Percentiles rank a stretch among this genome's conserved stretches.
Conservation (phyloP, 2,113 vertebrate genomes). For the Emydocephalus ijimae region DNA sequence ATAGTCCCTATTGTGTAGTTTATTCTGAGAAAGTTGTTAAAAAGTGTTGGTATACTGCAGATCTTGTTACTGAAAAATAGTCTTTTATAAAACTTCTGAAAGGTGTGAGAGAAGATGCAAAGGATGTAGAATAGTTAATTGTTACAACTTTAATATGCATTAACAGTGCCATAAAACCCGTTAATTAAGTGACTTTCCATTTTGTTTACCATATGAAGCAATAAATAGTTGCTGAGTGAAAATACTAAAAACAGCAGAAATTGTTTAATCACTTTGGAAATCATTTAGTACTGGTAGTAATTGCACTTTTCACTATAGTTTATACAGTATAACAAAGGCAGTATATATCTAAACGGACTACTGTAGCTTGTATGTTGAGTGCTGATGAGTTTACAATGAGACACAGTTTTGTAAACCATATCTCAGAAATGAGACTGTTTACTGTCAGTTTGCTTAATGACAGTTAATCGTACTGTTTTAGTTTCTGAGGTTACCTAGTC, state of each 20-base stretch:
- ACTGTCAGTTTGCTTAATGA: background rate
- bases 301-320: background rate
- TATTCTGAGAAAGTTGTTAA: conserved; percentile 53
- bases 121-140: conserved; percentile 66
- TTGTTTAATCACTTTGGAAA: conserved; percentile 59
- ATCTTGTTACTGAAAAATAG: conserved; percentile 64
- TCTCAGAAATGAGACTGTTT: background rate
- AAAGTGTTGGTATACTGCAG: conserved; percentile 36
- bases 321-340: conserved; percentile 14
- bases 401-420: background rate
- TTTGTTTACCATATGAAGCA: conserved; percentile 64
- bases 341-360: background rate
- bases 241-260: conserved; percentile 65
- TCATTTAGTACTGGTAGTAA: background rate
- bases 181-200: conserved; percentile 74
- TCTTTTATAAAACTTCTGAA: conserved; percentile 62
- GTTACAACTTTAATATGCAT: conserved; percentile 73
- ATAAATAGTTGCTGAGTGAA: conserved; percentile 62
- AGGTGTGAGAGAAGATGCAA: conserved; percentile 64
- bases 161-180: conserved; percentile 69
- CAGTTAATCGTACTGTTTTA: background rate
- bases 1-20: conserved; percentile 46
- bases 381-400: background rate
- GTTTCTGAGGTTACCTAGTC: background rate
- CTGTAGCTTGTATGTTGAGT: background rate